Conservation (phyloP, 2,113 vertebrate species). For the Gymnogyps californianus region DNA sequence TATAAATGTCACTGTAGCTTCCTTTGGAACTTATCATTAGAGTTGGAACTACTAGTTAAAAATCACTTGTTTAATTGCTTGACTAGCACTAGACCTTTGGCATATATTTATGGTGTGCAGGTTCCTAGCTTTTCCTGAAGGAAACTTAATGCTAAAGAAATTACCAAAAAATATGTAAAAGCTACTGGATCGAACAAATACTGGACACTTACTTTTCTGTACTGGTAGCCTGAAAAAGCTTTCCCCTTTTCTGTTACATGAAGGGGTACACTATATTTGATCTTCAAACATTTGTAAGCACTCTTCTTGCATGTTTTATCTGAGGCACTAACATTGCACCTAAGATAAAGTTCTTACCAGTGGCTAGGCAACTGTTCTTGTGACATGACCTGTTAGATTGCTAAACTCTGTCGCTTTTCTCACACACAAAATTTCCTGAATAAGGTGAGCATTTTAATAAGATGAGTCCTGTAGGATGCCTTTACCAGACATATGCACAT, state of each 20-base stretch:
- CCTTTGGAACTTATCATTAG: background rate
- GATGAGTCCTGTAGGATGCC: background rate
- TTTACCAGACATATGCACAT: background rate
- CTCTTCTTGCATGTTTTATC: background rate
- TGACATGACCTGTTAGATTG: background rate
- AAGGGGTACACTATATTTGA: background rate
- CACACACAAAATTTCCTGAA: background rate
- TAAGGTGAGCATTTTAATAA: background rate
- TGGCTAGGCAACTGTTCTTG: background rate
- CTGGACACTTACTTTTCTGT: background rate
- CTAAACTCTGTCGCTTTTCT: background rate
- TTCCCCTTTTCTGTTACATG: background rate
- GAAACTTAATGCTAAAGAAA: background rate
- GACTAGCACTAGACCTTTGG: background rate
- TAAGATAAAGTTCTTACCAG: background rate
- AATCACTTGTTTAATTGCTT: background rate
- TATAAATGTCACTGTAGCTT: background rate
- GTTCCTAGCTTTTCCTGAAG: background rate
- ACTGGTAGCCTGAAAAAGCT: background rate
- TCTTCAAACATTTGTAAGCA: background rate
- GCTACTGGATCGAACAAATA: background rate
- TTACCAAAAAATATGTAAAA: background rate
- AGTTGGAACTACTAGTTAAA: background rate
- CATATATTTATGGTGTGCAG: background rate
- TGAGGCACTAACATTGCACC: background rate